Percentiles rank a stretch among this genome's conserved stretches.
These are phyloP conservation scores for Bimastos eiseni DNA, from an alignment of 2,888 invertebrate species.

Conservation along the genomic window DNA sequence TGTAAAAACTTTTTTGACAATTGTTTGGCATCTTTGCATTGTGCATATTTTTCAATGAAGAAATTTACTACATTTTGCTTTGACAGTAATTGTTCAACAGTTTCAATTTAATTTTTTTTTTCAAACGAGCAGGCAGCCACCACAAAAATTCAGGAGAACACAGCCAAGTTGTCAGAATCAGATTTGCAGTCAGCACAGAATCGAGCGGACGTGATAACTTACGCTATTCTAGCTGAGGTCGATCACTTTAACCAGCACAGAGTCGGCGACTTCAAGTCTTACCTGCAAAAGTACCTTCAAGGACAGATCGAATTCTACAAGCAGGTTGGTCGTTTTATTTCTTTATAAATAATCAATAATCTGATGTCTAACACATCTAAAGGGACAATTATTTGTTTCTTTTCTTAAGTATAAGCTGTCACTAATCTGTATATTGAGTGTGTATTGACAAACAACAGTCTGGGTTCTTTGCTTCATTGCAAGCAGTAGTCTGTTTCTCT, in stretches of 20 bases:
- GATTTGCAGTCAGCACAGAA: constrained; percentile 80
- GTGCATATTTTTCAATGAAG: background rate
- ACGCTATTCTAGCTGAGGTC: constrained; percentile 72
- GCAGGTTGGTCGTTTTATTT: constrained; percentile 28
- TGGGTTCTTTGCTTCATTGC: background rate
- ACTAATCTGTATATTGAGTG: background rate
- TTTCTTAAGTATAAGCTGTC: background rate
- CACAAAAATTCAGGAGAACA: constrained; percentile 63
- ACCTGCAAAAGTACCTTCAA: constrained; percentile 33
- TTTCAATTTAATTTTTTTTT: background rate
- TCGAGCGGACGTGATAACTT: constrained; percentile 89
- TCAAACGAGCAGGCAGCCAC: constrained; percentile 41
- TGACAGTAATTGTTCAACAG: background rate
- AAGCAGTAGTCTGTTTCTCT: background rate
- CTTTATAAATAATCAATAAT: background rate
- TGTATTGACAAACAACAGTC: background rate
- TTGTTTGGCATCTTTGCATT: background rate
- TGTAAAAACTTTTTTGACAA: background rate
- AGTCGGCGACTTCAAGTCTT: constrained; percentile 35
- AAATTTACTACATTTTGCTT: background rate
- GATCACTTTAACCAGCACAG: constrained; percentile 34
- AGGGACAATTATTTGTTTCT: background rate
- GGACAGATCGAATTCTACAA: constrained; percentile 37
- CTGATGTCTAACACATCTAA: background rate
- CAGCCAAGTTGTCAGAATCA: constrained; percentile 80